phyloP scores from a whole-genome alignment of 2,797 vertebrate species.

The Malurus splendens region DNA sequence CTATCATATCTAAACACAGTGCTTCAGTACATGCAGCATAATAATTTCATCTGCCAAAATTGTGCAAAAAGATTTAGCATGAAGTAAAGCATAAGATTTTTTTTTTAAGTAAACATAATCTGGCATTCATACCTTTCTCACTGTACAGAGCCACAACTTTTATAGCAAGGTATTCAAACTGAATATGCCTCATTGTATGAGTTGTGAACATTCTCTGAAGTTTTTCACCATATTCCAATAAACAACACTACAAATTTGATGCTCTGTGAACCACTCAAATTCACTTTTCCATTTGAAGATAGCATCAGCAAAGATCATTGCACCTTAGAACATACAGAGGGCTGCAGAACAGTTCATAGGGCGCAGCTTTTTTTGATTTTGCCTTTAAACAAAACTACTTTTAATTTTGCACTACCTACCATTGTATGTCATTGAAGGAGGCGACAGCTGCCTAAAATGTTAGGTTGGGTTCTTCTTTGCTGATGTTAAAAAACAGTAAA shows the following conservation, averaged over 20 bases:
- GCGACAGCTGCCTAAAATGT: neutral
- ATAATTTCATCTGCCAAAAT: neutral
- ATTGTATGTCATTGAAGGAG: neutral
- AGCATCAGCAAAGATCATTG: neutral
- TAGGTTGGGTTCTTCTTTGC: neutral
- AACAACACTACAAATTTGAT: neutral
- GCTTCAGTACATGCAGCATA: neutral
- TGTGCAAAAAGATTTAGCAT: neutral
- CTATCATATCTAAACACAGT: neutral
- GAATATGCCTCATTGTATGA: neutral
- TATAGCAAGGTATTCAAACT: neutral
- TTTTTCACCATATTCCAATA: neutral
- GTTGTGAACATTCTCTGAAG: neutral
- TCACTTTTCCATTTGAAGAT: neutral
- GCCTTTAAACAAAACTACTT: neutral
- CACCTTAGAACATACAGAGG: neutral
- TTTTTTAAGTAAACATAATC: neutral
- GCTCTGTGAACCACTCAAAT: neutral
- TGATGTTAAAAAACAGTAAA: neutral
- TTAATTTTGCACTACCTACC: neutral
- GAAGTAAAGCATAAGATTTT: neutral
- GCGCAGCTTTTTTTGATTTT: neutral
- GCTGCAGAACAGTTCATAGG: neutral
- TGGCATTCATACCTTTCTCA: neutral
- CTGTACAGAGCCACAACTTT: neutral